Percentiles rank a stretch among this genome's conserved stretches.
Conservation (phyloP, 2,113 vertebrate genomes). For the Dasyornis broadbenti region DNA sequence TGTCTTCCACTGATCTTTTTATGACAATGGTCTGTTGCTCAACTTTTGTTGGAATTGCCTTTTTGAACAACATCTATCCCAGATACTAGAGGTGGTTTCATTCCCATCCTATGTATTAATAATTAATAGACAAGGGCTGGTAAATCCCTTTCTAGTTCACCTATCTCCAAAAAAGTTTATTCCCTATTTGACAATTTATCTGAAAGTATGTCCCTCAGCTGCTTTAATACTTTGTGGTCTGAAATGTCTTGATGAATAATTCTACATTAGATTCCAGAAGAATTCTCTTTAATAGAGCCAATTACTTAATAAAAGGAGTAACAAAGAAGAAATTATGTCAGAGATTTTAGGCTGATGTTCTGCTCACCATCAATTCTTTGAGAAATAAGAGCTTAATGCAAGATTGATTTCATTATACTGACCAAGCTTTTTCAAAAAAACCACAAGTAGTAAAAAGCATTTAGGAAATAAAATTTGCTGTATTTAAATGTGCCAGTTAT, state of each 20-base stretch:
- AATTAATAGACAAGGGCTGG: not conserved
- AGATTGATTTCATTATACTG: conserved; percentile 59
- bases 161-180: not conserved
- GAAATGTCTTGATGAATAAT: conserved; percentile 28
- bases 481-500: conserved; percentile 43
- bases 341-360: conserved; percentile 42
- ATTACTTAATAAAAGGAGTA: conserved; percentile 56
- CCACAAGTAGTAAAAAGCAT: conserved; percentile 57
- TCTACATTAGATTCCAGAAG: conserved; percentile 23
- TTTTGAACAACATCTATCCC: not conserved
- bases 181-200: not conserved
- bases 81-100: not conserved
- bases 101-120: not conserved
- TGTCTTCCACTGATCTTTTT: not conserved
- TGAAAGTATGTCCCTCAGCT: not conserved
- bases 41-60: not conserved
- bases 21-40: not conserved
- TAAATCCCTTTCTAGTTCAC: not conserved
- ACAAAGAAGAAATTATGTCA: conserved; percentile 50
- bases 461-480: conserved; percentile 42
- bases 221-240: conserved; percentile 7
- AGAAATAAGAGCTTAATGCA: conserved; percentile 55
- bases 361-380: conserved; percentile 17
- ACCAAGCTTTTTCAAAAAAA: conserved; percentile 41
- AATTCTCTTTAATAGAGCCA: conserved; percentile 40